Evolutionary conservation across 1,140 invertebrate genomes (phyloP), one percentile per base, ranked within the genome.

Genomic region (Stegodyphus dumicola): DNA sequence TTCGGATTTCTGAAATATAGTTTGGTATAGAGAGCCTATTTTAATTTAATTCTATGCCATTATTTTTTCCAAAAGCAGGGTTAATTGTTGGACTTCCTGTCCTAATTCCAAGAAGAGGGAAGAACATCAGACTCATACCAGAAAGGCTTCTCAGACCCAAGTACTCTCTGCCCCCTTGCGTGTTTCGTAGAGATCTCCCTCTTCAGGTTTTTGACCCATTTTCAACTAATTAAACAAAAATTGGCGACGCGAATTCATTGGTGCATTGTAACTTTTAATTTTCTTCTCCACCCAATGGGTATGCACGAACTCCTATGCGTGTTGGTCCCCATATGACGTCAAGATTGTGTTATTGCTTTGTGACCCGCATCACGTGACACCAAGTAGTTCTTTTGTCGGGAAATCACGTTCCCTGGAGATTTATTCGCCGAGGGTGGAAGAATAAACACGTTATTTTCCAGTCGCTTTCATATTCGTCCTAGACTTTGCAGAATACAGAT

Each of bases 321-420:
- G 53, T 67, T 17, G 56, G 5, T 60, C 9, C 15, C 9, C 56
- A 1, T 15, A 15, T 60, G 56, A 60, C 49, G 49, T n/a, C 70
- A 51, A 60, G 70, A n/a, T 33, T 33, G 73, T 64, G 75, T 48
- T 51, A 65, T 66, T 66, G 48, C 75, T 60, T 7, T 11, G 48
- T 66, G 75, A 64, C 75, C 75, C 10, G 33, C 9, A n/a, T 77
- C 75, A 77, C 75, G 75, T 77, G 75, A 77, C 48, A 7, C 56
- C 6, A 11, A 51, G 11, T 7, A 13, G 51, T 75, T 75, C 73
- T 75, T 75, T 7, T 64, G 73, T 60, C 51, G 7, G n/a, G 53
- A 33, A 56, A 18, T 75, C 73, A 75, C 73, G 73, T 75, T 51
- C 7, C 33, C 52, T 53, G 73, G 52, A 53, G 18, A 60, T 75